phyloP scores from a whole-genome alignment of 2,888 invertebrate genomes.

The Onchidella celtica region DNA sequence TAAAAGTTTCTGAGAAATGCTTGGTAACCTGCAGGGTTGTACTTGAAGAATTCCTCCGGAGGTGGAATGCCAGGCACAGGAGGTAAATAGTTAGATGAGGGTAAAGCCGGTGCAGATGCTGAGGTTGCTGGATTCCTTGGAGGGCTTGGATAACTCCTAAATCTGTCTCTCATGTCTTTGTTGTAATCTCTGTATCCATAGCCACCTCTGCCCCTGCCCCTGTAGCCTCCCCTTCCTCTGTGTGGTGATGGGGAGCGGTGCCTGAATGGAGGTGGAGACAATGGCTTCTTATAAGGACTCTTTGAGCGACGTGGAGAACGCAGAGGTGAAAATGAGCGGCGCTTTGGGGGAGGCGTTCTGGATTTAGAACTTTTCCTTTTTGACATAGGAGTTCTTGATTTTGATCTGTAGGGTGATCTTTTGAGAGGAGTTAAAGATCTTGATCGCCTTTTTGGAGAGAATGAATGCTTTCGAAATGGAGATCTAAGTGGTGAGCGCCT shows the following conservation, averaged over 20 bases:
- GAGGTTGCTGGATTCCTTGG: constrained; percentile 11
- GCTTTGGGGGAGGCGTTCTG: constrained; percentile 23
- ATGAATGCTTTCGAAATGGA: constrained; percentile 29
- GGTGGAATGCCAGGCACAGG: constrained; percentile 48
- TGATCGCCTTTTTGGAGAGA: constrained; percentile 50
- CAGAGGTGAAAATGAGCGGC: constrained; percentile 33
- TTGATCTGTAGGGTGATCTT: constrained; percentile 41
- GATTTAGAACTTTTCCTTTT: constrained; percentile 34
- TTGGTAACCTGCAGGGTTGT: constrained; percentile 51
- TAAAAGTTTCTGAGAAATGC: constrained; percentile 47
- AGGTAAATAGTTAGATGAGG: constrained; percentile 26
- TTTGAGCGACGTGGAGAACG: constrained; percentile 37
- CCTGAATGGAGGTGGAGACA: constrained; percentile 56
- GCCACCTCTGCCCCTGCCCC: constrained; percentile 49
- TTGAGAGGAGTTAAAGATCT: constrained; percentile 48
- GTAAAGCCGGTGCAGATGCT: not conserved
- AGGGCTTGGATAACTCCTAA: constrained; percentile 34
- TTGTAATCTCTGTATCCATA: constrained; percentile 45
- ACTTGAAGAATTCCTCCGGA: constrained; percentile 53
- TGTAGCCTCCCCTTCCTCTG: constrained; percentile 41
- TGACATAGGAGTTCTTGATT: constrained; percentile 28
- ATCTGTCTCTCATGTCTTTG: constrained; percentile 23
- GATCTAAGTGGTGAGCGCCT: constrained; percentile 28
- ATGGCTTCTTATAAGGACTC: constrained; percentile 50
- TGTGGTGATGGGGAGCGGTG: constrained; percentile 53